Base-by-base conservation (phyloP, 35 echinoderm and acorn worm species). In the Apostichopus californicus region DNA sequence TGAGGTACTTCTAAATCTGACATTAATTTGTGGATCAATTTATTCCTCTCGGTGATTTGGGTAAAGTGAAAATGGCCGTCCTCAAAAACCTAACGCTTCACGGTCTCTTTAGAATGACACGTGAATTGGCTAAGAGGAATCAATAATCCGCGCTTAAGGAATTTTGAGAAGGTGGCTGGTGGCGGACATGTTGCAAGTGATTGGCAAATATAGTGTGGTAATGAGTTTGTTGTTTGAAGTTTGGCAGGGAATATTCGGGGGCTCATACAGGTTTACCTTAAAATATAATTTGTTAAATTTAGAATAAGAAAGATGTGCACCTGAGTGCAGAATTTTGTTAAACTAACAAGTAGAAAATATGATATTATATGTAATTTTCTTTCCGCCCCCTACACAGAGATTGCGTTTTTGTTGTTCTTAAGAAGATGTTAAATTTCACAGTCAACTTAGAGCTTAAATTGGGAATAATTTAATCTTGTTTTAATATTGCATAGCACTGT, bases 21-120 rank as follows among this genome's bases (percentile, higher is more conserved):
- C 80, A 56, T 56, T 83, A 83, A 83, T 83, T 83, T 83, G 80
- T 83, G 55, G 80, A 83, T 83, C 80, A 83, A 83, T 56, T 83
- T 83, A 83, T 83, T 83, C 53, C 80, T 83, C 5, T 83, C 80
- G 18, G 80, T 83, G 53, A 83, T 83, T 53, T n/a, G 55, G 3
- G 13, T 56, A 83, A 46, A 83, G 80, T 83, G 80, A 83, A 83
- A 83, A 7, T 83, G n/a, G n/a, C 77, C 23, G n/a, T 83, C 55
- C 80, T 20, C 17, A 55, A 20, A 83, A 18, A 55, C 80, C 55
- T 46, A 55, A 15, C 17, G 52, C 53, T 83, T 83, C 80, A 55
- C 34, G 34, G 53, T 55, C 17, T 56, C 55, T 56, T 56, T 55
- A 55, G 55, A 56, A 83, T 83, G 80, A 83, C 28, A 83, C 17